Evolutionary conservation across 2,113 vertebrate species (phyloP).

Genomic region (Siphamia tubifer): DNA sequence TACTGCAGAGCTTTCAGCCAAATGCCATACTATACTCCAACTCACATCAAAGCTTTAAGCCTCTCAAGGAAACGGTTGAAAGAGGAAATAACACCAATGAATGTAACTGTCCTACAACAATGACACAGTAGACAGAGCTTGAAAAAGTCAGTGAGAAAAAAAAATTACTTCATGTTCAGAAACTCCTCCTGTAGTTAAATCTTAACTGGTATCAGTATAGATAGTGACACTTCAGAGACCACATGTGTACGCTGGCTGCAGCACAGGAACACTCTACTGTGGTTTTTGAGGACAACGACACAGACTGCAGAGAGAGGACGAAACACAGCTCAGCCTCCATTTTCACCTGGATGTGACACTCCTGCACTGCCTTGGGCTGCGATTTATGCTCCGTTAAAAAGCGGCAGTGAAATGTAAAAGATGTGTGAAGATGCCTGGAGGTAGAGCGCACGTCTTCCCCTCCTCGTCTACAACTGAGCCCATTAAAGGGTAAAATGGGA

Average conservation of each 20-base stretch:
- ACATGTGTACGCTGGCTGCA: background rate
- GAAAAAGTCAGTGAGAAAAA: too few species aligned
- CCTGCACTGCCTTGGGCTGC: conserved; percentile 45
- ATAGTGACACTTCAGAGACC: background rate
- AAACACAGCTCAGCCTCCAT: conserved; percentile 42
- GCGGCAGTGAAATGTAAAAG: conserved; percentile 43
- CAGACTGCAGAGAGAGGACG: conserved; percentile 33
- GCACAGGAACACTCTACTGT: background rate
- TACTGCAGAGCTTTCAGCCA: conserved; percentile 13
- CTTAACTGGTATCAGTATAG: background rate
- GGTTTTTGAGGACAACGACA: conserved; percentile 14
- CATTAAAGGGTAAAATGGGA: conserved; percentile 18
- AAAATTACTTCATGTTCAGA: too few species aligned
- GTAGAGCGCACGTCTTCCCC: conserved; percentile 14
- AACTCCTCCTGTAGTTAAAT: too few species aligned
- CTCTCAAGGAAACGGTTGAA: conserved; percentile 15
- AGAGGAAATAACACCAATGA: conserved; percentile 31
- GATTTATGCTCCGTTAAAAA: conserved; percentile 56
- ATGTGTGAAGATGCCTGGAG: conserved; percentile 54
- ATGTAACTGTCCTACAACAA: conserved; percentile 32
- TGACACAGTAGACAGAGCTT: background rate
- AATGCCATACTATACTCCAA: background rate
- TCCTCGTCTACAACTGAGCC: conserved; percentile 1
- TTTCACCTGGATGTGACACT: conserved; percentile 62
- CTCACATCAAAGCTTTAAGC: conserved; percentile 30